phyloP scores from a whole-genome alignment of 2,797 vertebrate genomes.

The Catharus ustulatus region DNA sequence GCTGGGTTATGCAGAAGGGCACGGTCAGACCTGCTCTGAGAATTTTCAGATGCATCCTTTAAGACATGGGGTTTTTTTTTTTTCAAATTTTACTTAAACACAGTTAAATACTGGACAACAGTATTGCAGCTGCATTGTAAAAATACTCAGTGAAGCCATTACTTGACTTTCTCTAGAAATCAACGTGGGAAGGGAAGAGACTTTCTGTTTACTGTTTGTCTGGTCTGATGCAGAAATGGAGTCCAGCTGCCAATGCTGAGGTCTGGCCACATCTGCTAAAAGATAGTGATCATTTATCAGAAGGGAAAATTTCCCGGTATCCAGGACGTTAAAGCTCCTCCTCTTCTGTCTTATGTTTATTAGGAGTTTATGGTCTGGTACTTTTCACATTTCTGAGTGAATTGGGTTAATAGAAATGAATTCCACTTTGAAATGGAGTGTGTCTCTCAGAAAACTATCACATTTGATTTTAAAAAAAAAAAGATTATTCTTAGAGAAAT shows the following conservation, averaged over 20 bases:
- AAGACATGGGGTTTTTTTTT: background rate
- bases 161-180: background rate
- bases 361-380: background rate
- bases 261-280: background rate
- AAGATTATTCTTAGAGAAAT: background rate
- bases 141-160: background rate
- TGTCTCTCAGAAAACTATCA: background rate
- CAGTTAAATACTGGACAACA: background rate
- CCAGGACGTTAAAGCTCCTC: background rate
- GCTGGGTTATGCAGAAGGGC: background rate
- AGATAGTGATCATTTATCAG: background rate
- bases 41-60: background rate
- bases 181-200: background rate
- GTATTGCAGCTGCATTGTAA: background rate
- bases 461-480: background rate
- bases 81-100: background rate
- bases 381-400: background rate
- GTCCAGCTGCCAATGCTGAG: background rate
- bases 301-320: background rate
- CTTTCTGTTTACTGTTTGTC: background rate
- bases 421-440: background rate
- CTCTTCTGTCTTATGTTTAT: background rate
- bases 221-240: background rate
- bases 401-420: background rate
- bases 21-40: background rate